Evolutionary conservation across 2,113 vertebrate species (phyloP).

Genomic region (Phalacrocorax pelagicus): DNA sequence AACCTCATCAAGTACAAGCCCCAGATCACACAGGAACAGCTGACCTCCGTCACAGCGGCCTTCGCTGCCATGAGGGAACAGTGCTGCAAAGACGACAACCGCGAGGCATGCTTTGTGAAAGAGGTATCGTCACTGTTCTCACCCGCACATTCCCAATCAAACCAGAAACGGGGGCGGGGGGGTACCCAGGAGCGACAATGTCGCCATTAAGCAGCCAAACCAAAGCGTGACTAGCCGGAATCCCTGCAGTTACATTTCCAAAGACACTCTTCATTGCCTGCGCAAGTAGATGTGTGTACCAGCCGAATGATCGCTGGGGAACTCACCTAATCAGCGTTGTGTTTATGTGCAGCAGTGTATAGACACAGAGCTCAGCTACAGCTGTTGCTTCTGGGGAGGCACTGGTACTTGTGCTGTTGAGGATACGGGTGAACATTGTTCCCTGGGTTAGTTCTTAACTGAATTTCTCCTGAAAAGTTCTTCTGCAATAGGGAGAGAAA

Average conservation of each 20-base stretch:
- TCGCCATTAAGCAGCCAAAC: neutral
- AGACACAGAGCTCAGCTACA: neutral
- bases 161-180: fast-evolving
- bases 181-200: fast-evolving
- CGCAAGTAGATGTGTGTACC: fast-evolving
- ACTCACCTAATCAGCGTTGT: fast-evolving
- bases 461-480: neutral
- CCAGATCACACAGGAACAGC: neutral
- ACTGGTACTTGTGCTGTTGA: too few species aligned
- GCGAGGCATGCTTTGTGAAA: constrained; percentile 13
- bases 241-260: neutral
- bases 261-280: neutral
- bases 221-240: neutral
- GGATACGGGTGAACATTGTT: neutral
- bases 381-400: too few species aligned
- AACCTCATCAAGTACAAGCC: constrained; percentile 42
- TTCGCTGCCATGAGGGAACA: neutral
- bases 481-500: neutral
- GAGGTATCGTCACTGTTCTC: neutral
- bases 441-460: neutral
- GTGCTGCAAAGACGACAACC: constrained; percentile 17
- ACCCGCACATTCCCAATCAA: fast-evolving
- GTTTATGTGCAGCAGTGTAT: fast-evolving
- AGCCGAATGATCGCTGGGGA: too few species aligned
- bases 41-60: neutral